A percentile compares a stretch with the other conserved stretches of the same genome.
Conservation (phyloP, 2,113 vertebrate genomes). For the Pipa parva region DNA sequence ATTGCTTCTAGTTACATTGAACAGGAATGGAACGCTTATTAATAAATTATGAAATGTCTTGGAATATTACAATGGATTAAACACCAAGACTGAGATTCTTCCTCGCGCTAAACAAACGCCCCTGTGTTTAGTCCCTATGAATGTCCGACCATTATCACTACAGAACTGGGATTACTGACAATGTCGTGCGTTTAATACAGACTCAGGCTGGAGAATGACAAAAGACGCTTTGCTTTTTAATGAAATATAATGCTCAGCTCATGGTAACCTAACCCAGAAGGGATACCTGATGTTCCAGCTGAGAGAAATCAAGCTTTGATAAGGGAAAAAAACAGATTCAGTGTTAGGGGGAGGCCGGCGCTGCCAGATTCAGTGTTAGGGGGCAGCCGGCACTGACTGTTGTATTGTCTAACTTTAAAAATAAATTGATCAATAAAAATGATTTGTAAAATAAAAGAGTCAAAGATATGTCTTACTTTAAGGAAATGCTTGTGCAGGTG, state of each 20-base stretch:
- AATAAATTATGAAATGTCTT: too few species aligned
- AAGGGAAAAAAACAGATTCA: not conserved
- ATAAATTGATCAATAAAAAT: too few species aligned
- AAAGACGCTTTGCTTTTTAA: not conserved
- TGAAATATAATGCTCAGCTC: not conserved
- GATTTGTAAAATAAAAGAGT: not conserved
- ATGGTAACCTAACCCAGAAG: not conserved
- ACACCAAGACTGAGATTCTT: too few species aligned
- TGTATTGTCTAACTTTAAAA: too few species aligned
- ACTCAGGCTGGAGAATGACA: not conserved
- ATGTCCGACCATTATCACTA: not conserved
- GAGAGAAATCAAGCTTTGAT: not conserved
- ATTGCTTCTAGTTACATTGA: too few species aligned
- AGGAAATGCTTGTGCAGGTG: too few species aligned
- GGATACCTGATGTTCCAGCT: constrained; percentile 1
- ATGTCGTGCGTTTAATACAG: not conserved
- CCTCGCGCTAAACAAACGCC: not conserved
- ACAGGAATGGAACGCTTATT: too few species aligned
- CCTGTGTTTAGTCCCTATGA: not conserved
- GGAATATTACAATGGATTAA: too few species aligned
- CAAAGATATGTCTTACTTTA: not conserved
- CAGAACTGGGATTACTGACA: not conserved
- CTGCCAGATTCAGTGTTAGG: not conserved
- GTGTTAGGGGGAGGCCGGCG: not conserved
- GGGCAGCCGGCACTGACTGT: too few species aligned